A percentile compares a stretch with the other conserved stretches of the same genome.
Evolutionary conservation across 2,113 vertebrate genomes (phyloP).

Genomic region (Triplophysa tibetana): DNA sequence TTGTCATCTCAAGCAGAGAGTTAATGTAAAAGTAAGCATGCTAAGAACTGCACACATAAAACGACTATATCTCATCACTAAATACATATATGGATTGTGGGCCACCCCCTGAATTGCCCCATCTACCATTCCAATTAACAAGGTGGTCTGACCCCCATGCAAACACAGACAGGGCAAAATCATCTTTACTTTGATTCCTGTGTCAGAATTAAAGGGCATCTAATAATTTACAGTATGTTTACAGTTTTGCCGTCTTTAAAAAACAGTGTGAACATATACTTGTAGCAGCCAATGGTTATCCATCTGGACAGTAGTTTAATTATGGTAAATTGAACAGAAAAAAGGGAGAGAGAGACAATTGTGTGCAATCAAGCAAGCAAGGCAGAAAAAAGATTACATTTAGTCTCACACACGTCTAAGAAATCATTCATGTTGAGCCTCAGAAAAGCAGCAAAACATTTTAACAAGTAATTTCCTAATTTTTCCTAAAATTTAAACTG

Average conservation of each 20-base stretch:
- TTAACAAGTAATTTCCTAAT: too few species aligned
- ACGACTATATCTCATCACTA: neutral
- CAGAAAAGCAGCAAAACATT: too few species aligned
- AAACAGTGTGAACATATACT: neutral
- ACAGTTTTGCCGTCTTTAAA: neutral
- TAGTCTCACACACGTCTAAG: too few species aligned
- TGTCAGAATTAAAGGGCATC: neutral
- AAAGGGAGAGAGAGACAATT: neutral
- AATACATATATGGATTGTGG: neutral
- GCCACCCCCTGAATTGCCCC: neutral
- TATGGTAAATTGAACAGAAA: neutral
- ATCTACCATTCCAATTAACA: constrained; percentile 23
- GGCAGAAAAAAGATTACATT: neutral
- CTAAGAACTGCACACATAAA: neutral
- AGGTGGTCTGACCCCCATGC: constrained; percentile 13
- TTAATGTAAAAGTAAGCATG: neutral
- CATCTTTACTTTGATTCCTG: neutral
- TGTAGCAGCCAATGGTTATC: too few species aligned
- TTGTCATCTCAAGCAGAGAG: too few species aligned
- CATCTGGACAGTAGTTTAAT: neutral
- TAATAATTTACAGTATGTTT: neutral
- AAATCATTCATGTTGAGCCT: too few species aligned
- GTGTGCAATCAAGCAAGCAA: neutral
- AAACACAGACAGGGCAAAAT: constrained; percentile 19
- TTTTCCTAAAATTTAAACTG: too few species aligned